Base-by-base conservation (phyloP, 2,888 invertebrate genomes). In the Poecilus cupreus region DNA sequence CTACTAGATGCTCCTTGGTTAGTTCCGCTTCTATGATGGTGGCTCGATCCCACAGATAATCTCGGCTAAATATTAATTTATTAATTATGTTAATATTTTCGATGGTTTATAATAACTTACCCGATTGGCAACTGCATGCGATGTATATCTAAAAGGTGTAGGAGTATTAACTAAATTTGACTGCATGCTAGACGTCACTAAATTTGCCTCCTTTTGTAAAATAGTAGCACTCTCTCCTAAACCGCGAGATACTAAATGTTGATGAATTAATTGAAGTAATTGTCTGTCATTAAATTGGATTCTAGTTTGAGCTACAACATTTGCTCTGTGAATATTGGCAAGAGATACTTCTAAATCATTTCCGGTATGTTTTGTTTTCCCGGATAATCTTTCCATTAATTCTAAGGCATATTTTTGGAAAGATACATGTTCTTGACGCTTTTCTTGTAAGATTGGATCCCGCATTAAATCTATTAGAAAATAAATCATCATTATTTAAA, bases 381-480 rank as follows among this genome's bases (percentile, higher is more conserved):
- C 98, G 1, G 97, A 96, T 0, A 98, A 95, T 0, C 96, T 91
- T 88, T 98, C 97, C 82, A 99, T 91, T 46, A 99, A 89, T 86
- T 97, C 96, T 10, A 97, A 89, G 0, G 98, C 98, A 88, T 97
- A 96, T 87, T 96, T 97, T 89, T 98, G 98, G 88, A 99, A 99
- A 89, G 95, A 94, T 0, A 97, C 96, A 89, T 99, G 99, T 86
- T 98, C 98, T 84, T 96, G 95, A 0, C 98, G 92, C 89, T 98
- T 98, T 89, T 99, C 99, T 90, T 98, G 98, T 0, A 98, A 91
- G 82, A 99, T 97, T 10, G 99, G 99, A 89, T 98, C 98, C 78
- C 97, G 94, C 96, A 98, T 98, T 79, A 99, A 89, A 84, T 93
- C 95, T 95, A 90, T 4, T 89, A 90, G 75, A 76, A 84, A 57